A percentile compares a stretch with the other conserved stretches of the same genome.
Evolutionary conservation across 2,888 invertebrate species (phyloP).

Genomic region (Maniola hyperantus): DNA sequence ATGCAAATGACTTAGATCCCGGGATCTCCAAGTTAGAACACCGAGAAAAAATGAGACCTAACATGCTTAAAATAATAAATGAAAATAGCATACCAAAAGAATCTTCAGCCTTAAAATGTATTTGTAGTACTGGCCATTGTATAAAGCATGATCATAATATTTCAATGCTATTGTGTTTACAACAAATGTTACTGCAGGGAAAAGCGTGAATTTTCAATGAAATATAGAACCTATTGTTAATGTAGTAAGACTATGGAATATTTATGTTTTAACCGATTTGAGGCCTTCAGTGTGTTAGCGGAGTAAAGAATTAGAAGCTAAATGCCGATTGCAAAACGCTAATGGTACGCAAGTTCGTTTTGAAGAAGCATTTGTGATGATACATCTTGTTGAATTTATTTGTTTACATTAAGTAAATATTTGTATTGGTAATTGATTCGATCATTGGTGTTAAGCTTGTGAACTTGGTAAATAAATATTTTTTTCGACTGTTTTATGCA

Average conservation of each 20-base stretch:
- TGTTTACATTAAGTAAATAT: conserved; percentile 19
- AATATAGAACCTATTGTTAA: background rate
- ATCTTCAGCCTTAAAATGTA: background rate
- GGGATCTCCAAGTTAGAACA: too few species aligned
- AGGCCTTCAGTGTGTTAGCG: conserved; percentile 9
- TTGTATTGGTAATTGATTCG: conserved; percentile 18
- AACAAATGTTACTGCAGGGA: background rate
- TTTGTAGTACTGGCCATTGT: background rate
- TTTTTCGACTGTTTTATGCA: background rate
- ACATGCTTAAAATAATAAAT: background rate
- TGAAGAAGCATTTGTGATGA: conserved; percentile 30
- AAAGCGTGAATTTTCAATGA: background rate
- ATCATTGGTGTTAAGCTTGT: conserved; percentile 20
- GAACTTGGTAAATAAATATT: conserved; percentile 7
- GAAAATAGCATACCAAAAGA: background rate
- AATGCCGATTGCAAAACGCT: conserved; percentile 41
- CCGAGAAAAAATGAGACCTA: background rate
- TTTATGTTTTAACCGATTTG: background rate
- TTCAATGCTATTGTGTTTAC: conserved; percentile 13
- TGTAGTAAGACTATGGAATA: conserved; percentile 3
- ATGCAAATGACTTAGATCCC: too few species aligned
- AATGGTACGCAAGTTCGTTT: conserved; percentile 24
- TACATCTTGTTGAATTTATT: conserved; percentile 29
- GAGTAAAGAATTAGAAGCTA: conserved; percentile 34
- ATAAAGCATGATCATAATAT: background rate